These are phyloP conservation scores for Hirtodrosophila cameraria DNA, from an alignment of 2,888 invertebrate genomes.

Conservation along the genomic window DNA sequence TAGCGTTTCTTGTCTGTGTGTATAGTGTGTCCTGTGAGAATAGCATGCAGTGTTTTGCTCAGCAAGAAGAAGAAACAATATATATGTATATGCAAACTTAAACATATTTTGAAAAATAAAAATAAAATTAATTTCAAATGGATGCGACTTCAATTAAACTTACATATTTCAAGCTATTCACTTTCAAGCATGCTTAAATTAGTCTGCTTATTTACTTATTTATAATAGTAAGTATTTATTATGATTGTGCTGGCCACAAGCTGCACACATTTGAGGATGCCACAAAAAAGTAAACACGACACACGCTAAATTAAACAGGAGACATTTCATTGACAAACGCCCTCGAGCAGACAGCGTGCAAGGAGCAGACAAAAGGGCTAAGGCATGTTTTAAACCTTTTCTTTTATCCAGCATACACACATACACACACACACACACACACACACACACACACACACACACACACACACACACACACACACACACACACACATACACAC, in stretches of 20 bases:
- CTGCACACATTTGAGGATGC: background rate
- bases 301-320: slow-evolving; percentile 38
- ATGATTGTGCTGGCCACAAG: background rate
- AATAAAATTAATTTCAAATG: too few species aligned
- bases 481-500: too few species aligned
- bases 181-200: too few species aligned
- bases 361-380: slow-evolving; percentile 24
- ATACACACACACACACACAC: slow-evolving; percentile 1
- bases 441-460: slow-evolving; percentile 1
- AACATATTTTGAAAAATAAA: too few species aligned
- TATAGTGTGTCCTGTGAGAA: too few species aligned
- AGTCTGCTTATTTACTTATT: background rate
- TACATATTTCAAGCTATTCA: too few species aligned
- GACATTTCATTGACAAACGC: slow-evolving; percentile 38
- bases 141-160: too few species aligned
- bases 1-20: too few species aligned
- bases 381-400: slow-evolving; percentile 17
- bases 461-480: slow-evolving; percentile 3
- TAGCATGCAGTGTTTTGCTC: too few species aligned
- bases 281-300: slow-evolving; percentile 15
- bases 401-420: background rate
- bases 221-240: background rate
- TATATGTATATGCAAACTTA: too few species aligned
- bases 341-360: background rate
- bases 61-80: too few species aligned